phyloP scores from a whole-genome alignment of 2,888 invertebrate genomes.

The Laothoe populi region DNA sequence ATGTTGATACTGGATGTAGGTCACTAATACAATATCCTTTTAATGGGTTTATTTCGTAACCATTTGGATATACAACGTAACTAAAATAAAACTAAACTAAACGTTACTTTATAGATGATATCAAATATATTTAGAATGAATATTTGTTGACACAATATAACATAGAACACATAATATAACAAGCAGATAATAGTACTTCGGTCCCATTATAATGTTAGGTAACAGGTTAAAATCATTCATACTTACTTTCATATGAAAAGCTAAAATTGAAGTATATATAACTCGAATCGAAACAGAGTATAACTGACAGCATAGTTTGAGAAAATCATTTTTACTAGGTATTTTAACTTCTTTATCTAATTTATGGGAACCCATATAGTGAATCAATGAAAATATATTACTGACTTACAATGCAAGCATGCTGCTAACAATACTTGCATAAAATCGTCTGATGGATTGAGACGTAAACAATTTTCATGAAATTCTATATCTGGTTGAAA shows the following conservation, averaged over 20 bases:
- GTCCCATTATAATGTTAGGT: not conserved
- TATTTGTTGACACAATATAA: not conserved
- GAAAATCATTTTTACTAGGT: not conserved
- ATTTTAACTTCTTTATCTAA: not conserved
- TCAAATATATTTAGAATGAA: not conserved
- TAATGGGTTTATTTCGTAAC: not conserved
- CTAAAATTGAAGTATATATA: not conserved
- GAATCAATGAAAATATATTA: not conserved
- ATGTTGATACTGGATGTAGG: constrained; percentile 17
- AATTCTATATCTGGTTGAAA: constrained; percentile 16
- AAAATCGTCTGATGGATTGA: not conserved
- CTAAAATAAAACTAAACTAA: too few species aligned
- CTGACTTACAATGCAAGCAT: not conserved
- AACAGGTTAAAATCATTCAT: not conserved
- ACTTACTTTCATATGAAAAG: not conserved
- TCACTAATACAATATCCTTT: not conserved
- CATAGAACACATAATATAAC: too few species aligned
- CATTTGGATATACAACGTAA: too few species aligned
- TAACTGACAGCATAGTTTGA: not conserved
- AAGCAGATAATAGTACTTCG: not conserved
- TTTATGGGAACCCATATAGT: not conserved
- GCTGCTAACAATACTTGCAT: not conserved
- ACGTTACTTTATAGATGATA: not conserved
- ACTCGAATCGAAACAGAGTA: not conserved
- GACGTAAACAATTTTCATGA: constrained; percentile 3